phyloP scores from a whole-genome alignment of 2,888 invertebrate species.

The Nycteola revayana region DNA sequence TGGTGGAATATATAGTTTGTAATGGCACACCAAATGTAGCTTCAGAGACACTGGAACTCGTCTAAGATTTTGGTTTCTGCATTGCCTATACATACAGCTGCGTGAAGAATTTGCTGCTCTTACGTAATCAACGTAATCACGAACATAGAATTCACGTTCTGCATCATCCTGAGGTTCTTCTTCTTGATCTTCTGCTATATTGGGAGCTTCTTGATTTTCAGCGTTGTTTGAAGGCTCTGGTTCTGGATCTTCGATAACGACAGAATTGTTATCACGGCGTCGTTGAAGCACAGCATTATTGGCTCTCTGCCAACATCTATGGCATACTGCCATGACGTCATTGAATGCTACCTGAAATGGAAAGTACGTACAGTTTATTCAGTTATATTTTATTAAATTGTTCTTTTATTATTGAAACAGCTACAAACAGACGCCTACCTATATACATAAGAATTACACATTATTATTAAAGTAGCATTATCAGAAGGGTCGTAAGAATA shows the following conservation, averaged over 20 bases:
- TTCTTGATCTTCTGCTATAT: conserved; percentile 1
- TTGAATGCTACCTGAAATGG: conserved; percentile 5
- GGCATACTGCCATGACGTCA: conserved; percentile 7
- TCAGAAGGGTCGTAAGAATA: too few relatives aligned
- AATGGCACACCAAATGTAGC: conserved; percentile 10
- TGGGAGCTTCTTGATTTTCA: conserved; percentile 9
- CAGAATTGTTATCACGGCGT: too few relatives aligned
- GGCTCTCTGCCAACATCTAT: conserved; percentile 10
- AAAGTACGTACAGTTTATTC: too few relatives aligned
- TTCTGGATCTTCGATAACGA: too few relatives aligned
- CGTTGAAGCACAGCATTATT: neutral
- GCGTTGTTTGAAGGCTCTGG: neutral
- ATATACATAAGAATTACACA: too few relatives aligned
- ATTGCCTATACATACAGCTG: conserved; percentile 1
- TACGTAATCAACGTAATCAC: conserved; percentile 5
- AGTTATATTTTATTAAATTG: too few relatives aligned
- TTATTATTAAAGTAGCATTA: too few relatives aligned
- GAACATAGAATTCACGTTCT: conserved; percentile 2
- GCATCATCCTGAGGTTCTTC: neutral
- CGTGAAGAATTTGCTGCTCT: conserved; percentile 4
- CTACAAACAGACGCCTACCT: too few relatives aligned
- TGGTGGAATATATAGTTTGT: conserved; percentile 13
- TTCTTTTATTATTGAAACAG: too few relatives aligned
- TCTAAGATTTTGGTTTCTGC: conserved; percentile 1
- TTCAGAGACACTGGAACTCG: conserved; percentile 8